Base-by-base conservation (phyloP, 2,888 invertebrate species). In the Acronicta aceris region DNA sequence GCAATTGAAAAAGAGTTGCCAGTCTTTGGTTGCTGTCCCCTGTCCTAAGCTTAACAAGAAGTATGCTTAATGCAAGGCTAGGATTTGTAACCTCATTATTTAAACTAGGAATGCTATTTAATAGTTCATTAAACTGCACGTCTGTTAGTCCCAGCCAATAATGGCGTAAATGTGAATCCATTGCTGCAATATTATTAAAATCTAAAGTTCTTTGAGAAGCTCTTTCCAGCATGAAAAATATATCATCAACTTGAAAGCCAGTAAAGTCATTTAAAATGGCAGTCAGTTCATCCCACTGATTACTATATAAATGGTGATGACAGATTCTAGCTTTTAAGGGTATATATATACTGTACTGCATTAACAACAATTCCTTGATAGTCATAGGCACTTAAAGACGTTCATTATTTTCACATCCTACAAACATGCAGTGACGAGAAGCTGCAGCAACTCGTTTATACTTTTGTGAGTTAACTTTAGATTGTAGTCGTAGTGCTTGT, bases 1-100 rank as follows among this genome's bases (percentile, higher is more conserved):
- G 30, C 30, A 51, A 41, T 51, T 17, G 50, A 50, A 50, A 41
- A 12, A 27, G 30, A 30, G 51, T 51, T 12, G 51, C 42, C 13
- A 51, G 42, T 12, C 51, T 25, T 15, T 42, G 41, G 41, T 42
- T 42, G 12, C 51, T 51, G 17, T 51, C 51, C 41, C 51, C 51
- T 42, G 51, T 43, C 33, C 51, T 30, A 17, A 52, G 42, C 27
- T 52, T 52, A 33, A 43, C 51, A 8, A 52, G 9, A 27, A 51
- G 12, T 25, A 38, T 38, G 8, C n/a, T 38, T n/a, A 38, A n/a
- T n/a, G 38, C 38, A 38, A 38, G n/a, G n/a, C n/a, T n/a, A 38
- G 38, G 38, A 6, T 38, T 13, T n/a, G 7, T 13, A 4, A 36
- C 36, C 13, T 36, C 13, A 36, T 36, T 13, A 36, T 36, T 36